phyloP scores from a whole-genome alignment of 2,888 invertebrate genomes.

The Bhutanitis thaidina region DNA sequence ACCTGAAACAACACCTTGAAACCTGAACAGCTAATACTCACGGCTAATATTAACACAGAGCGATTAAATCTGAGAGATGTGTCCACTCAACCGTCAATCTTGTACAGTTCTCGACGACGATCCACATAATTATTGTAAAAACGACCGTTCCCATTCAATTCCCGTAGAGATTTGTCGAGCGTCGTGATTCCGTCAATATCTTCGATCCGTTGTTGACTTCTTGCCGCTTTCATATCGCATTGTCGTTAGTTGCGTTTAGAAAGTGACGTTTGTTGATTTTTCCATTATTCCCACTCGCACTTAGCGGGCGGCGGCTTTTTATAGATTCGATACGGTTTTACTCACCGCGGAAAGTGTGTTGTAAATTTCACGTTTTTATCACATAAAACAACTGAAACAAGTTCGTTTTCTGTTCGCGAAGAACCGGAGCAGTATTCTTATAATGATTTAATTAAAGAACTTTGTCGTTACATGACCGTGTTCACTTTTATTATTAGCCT shows the following conservation, averaged over 20 bases:
- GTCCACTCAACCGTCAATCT: too few species aligned
- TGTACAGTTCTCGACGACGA: too few species aligned
- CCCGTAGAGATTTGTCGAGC: constrained; percentile 42
- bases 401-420: neutral
- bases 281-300: constrained; percentile 33
- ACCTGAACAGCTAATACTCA: too few species aligned
- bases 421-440: neutral
- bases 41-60: too few species aligned
- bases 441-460: neutral
- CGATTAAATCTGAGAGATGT: too few species aligned
- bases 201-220: constrained; percentile 52
- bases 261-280: constrained; percentile 58
- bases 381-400: neutral
- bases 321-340: constrained; percentile 25
- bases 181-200: constrained; percentile 57
- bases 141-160: constrained; percentile 23
- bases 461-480: neutral
- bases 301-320: constrained; percentile 17
- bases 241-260: constrained; percentile 45
- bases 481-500: too few species aligned
- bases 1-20: too few species aligned
- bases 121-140: neutral
- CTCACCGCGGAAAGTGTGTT: constrained; percentile 25
- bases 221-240: constrained; percentile 42
- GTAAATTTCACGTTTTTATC: constrained; percentile 6